Conservation (phyloP, 2,113 vertebrate genomes). For the Leptobrachium ailaonicum region DNA sequence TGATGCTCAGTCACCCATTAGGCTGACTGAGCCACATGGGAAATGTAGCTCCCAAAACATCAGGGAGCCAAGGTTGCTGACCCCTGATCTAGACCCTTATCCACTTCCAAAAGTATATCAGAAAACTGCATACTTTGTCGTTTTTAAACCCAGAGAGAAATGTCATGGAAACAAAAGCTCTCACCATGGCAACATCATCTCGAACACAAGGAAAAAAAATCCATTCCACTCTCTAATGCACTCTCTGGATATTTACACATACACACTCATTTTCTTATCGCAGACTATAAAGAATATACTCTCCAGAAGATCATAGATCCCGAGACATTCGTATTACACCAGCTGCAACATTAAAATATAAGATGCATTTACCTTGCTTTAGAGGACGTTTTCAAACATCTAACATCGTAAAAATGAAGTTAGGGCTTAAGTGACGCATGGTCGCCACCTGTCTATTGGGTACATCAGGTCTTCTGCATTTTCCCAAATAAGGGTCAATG, state of each 20-base stretch:
- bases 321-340: conserved; percentile 48
- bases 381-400: too few relatives aligned
- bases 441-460: too few relatives aligned
- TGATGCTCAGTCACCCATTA: too few relatives aligned
- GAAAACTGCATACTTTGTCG: neutral
- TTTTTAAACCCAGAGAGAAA: conserved; percentile 65
- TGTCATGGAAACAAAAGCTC: conserved; percentile 76
- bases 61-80: too few relatives aligned
- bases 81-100: neutral
- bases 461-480: too few relatives aligned
- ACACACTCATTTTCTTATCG: conserved; percentile 57
- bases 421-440: too few relatives aligned
- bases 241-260: conserved; percentile 62
- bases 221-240: conserved; percentile 58
- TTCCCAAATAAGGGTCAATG: too few relatives aligned
- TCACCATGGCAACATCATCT: conserved; percentile 74
- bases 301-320: conserved; percentile 56
- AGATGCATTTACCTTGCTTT: neutral
- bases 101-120: neutral
- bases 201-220: conserved; percentile 57
- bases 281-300: conserved; percentile 58
- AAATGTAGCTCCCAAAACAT: too few relatives aligned
- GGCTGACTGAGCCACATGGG: too few relatives aligned
- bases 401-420: too few relatives aligned
- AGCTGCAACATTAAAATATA: conserved; percentile 46